Conservation (phyloP, 2,797 vertebrate genomes). For the Crypturellus tataupa region DNA sequence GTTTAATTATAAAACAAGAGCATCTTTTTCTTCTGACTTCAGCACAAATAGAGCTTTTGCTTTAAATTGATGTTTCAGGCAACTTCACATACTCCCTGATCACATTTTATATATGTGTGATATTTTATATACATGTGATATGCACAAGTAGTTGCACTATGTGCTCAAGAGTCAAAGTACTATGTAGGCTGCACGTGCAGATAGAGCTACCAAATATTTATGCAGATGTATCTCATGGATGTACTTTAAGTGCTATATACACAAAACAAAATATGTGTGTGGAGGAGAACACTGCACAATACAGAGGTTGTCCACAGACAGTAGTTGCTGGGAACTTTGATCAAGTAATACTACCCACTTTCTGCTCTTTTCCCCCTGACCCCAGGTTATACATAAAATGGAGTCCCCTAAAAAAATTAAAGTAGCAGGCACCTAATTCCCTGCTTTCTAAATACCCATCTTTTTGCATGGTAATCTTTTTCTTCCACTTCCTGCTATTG, state of each 20-base stretch:
- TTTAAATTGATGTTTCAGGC: slow-evolving; percentile 52
- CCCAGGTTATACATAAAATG: background rate
- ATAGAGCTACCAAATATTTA: slow-evolving; percentile 66
- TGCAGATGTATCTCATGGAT: slow-evolving; percentile 33
- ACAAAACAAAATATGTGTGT: background rate
- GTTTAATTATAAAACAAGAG: slow-evolving; percentile 29
- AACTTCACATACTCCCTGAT: background rate
- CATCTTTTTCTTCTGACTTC: slow-evolving; percentile 10
- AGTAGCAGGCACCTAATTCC: background rate
- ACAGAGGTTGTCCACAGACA: background rate
- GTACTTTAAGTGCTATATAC: background rate
- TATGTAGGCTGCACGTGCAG: slow-evolving; percentile 1
- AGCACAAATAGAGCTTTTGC: slow-evolving; percentile 1
- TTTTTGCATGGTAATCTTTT: background rate
- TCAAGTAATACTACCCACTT: background rate
- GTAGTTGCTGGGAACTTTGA: background rate
- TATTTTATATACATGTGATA: background rate
- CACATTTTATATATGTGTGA: background rate
- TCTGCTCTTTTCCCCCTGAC: background rate
- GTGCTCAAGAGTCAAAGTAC: slow-evolving; percentile 30
- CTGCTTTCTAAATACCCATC: background rate
- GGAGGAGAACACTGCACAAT: background rate
- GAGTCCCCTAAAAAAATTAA: background rate
- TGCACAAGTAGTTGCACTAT: slow-evolving; percentile 6
- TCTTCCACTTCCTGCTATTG: background rate